Base-by-base conservation (phyloP, 2,888 invertebrate genomes). In the Cephalotes varians region DNA sequence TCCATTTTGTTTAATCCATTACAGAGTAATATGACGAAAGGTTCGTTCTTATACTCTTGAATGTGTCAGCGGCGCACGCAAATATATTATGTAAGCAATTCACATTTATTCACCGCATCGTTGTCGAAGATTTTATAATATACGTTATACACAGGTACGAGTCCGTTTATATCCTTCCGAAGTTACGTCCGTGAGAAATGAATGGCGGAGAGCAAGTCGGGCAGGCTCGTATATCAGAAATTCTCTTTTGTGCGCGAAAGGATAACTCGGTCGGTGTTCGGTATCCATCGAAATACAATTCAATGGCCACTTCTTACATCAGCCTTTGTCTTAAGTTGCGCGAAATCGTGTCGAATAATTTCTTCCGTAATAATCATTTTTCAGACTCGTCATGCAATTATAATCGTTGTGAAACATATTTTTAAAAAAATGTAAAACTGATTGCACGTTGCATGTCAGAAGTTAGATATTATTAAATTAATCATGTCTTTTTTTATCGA, bases 141-240 rank as follows among this genome's bases (percentile, higher is more conserved):
- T 34, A 51, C 31, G 54, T 67, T 54, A 54, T 54, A 56, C 34
- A 44, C n/a, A 49, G n/a, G 47, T 37, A 28, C 40, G 44, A 44
- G 44, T 44, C 25, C 44, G 71, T 64, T 56, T 40, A 40, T 54
- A 54, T 2, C 40, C 40, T 40, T 54, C 31, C 40, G 18, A 71
- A 77, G 71, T 77, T 54, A 69, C 31, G 15, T 31, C 28, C 56
- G 56, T 44, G 71, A 77, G 77, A 77, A 77, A 77, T 77, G 71
- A 31, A 77, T 69, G 25, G 77, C 7, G 44, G 56, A 71, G 34
- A 71, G 56, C 71, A 71, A 71, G 56, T 44, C 71, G 56, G 25
- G 56, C 31, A 56, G 71, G 44, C 56, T 77, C 77, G 44, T 77
- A 77, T 34, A 77, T 77, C 71, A 77, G 77, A 28, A 49, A 71